Evolutionary conservation across 2,113 vertebrate species (phyloP).

Genomic region (Myotis davidii): DNA sequence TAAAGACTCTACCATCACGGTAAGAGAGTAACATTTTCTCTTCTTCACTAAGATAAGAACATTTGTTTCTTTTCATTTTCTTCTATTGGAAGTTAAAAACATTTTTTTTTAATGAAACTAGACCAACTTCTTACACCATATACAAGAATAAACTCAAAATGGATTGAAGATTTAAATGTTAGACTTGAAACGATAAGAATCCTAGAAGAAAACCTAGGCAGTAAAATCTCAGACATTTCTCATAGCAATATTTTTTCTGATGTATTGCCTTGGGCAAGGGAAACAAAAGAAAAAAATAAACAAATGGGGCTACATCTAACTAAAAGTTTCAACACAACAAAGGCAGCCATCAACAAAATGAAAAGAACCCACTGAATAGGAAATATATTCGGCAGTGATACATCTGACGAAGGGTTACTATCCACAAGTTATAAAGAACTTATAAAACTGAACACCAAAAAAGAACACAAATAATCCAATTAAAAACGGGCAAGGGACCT

Average conservation of each 20-base stretch:
- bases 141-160: neutral
- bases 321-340: neutral
- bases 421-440: neutral
- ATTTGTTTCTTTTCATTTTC: neutral
- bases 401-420: neutral
- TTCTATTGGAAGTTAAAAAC: neutral
- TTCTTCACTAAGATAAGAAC: neutral
- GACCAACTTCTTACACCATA: neutral
- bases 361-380: neutral
- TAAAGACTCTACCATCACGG: neutral
- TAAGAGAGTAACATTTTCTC: neutral
- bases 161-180: neutral
- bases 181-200: neutral
- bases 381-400: neutral
- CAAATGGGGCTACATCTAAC: neutral
- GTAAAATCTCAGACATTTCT: neutral
- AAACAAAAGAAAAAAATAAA: neutral
- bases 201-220: neutral
- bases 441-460: neutral
- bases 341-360: neutral
- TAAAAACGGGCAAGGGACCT: neutral
- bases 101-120: neutral
- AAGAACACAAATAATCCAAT: neutral
- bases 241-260: neutral
- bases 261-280: neutral